Conservation (phyloP, 2,888 invertebrate species). For the Prosapia bicincta region DNA sequence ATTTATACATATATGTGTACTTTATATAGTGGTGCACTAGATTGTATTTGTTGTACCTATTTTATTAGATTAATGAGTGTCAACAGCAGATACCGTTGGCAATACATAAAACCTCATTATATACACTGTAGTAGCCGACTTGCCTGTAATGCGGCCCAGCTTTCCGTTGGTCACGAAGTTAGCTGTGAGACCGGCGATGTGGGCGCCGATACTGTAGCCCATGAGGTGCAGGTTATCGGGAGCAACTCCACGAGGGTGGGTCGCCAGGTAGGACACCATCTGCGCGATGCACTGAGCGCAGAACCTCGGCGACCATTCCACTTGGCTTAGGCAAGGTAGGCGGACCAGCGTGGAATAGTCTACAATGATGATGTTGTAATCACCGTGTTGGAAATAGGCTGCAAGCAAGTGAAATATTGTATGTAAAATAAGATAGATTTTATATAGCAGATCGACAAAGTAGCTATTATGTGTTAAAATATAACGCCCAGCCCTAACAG, state of each 20-base stretch:
- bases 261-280: slow-evolving; percentile 70
- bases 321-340: slow-evolving; percentile 78
- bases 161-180: slow-evolving; percentile 72
- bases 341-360: slow-evolving; percentile 76
- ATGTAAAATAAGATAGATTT: too few relatives aligned
- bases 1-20: too few relatives aligned
- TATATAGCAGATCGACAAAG: too few relatives aligned
- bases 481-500: too few relatives aligned
- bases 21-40: too few relatives aligned
- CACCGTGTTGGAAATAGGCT: slow-evolving; percentile 74
- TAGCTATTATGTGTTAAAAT: too few relatives aligned
- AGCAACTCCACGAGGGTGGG: slow-evolving; percentile 70
- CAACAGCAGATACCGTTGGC: too few relatives aligned
- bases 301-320: slow-evolving; percentile 52
- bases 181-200: slow-evolving; percentile 78
- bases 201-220: slow-evolving; percentile 84
- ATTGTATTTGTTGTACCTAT: too few relatives aligned
- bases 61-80: too few relatives aligned
- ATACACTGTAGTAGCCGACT: slow-evolving; percentile 23
- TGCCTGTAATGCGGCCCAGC: slow-evolving; percentile 78
- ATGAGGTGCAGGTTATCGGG: slow-evolving; percentile 76
- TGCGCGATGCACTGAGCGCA: slow-evolving; percentile 73
- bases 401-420: too few relatives aligned
- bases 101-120: too few relatives aligned
- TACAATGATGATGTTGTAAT: slow-evolving; percentile 84